Percentiles rank a stretch among this genome's conserved stretches.
phyloP scores from a whole-genome alignment of 2,797 vertebrate species.

The Cryptoblepharus egeriae region DNA sequence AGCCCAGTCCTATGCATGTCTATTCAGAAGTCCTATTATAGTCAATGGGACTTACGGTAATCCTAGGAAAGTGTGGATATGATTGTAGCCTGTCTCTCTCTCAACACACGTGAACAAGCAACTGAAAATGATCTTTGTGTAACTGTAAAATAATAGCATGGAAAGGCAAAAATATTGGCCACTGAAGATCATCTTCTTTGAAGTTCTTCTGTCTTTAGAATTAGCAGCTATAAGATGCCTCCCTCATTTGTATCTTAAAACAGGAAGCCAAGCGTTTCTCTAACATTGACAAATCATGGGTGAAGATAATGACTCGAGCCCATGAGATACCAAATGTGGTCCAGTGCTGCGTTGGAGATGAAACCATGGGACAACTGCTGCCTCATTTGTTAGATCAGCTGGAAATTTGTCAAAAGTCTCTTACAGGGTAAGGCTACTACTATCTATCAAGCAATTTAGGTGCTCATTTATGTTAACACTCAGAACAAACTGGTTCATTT shows the following conservation, averaged over 20 bases:
- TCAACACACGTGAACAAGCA: neutral
- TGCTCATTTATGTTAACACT: neutral
- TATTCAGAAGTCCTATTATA: too few relatives aligned
- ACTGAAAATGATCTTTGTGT: neutral
- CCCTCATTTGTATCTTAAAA: neutral
- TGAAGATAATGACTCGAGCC: constrained; percentile 95
- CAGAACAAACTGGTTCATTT: neutral
- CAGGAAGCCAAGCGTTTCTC: constrained; percentile 97
- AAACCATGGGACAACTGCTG: constrained; percentile 93
- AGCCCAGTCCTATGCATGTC: too few relatives aligned
- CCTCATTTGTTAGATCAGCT: constrained; percentile 94
- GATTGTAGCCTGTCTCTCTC: too few relatives aligned
- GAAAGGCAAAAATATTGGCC: too few relatives aligned
- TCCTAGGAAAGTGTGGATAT: too few relatives aligned
- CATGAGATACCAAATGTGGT: constrained; percentile 92
- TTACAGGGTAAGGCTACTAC: constrained; percentile 85
- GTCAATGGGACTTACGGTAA: too few relatives aligned
- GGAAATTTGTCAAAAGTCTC: constrained; percentile 97
- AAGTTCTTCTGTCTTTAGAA: neutral
- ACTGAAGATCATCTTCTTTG: neutral
- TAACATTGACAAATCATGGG: constrained; percentile 98
- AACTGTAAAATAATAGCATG: neutral
- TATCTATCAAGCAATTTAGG: neutral
- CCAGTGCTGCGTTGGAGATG: constrained; percentile 94
- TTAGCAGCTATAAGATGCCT: neutral